Evolutionary conservation across 2,888 invertebrate genomes (phyloP).

Genomic region (Zaprionus obscuricornis): DNA sequence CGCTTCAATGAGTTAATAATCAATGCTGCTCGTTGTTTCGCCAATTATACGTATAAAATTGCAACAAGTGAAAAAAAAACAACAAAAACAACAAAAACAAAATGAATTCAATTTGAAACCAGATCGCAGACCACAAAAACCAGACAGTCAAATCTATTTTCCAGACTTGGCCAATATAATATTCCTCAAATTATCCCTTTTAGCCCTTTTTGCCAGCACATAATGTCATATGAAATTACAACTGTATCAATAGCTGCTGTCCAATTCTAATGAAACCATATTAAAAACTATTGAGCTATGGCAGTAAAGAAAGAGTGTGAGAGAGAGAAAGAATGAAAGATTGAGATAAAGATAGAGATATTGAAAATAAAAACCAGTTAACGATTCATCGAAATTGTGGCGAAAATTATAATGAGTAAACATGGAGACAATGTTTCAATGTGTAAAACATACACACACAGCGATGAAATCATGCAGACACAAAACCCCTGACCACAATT

Average conservation of each 20-base stretch:
- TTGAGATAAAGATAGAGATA: neutral
- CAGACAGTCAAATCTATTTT: too few species aligned
- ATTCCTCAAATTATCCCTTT: too few species aligned
- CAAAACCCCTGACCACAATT: constrained; percentile 42
- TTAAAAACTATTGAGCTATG: neutral
- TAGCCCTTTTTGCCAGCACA: too few species aligned
- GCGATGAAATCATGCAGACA: constrained; percentile 69
- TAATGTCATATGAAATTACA: too few species aligned
- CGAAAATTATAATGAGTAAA: constrained; percentile 68
- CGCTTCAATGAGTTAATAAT: constrained; percentile 65
- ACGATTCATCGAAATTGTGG: constrained; percentile 61
- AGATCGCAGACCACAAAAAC: too few species aligned
- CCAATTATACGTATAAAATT: constrained; percentile 58
- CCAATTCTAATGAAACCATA: constrained; percentile 50
- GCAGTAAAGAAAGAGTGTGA: neutral
- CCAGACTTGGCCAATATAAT: too few species aligned
- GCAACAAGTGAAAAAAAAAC: constrained; percentile 63
- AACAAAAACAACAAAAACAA: too few species aligned
- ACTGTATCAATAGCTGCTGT: constrained; percentile 11
- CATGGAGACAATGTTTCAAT: constrained; percentile 48
- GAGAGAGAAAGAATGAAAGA: neutral
- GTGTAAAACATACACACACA: constrained; percentile 47
- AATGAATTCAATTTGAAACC: too few species aligned
- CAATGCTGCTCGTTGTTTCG: constrained; percentile 40
- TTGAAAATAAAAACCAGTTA: constrained; percentile 55